These are phyloP conservation scores for Campopleginae sp. DNA, from an alignment of 2,888 invertebrate species.

Conservation along the genomic window DNA sequence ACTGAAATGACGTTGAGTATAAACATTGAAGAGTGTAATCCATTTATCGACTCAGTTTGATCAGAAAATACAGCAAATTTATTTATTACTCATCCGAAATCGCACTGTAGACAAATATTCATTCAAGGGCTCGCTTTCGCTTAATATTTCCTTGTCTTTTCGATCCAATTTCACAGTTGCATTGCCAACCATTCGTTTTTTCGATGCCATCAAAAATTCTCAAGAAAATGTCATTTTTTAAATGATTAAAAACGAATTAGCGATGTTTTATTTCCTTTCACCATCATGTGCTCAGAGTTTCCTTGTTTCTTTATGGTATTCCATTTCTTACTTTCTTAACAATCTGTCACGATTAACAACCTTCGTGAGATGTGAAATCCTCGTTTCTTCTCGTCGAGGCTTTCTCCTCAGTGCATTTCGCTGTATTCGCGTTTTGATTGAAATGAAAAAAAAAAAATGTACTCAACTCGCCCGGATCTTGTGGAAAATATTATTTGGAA, in stretches of 20 bases:
- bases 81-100: no score
- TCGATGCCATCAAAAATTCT: neutral
- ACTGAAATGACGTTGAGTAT: neutral
- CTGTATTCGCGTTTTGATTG: neutral
- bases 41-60: neutral
- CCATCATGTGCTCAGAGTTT: neutral
- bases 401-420: conserved; percentile 25
- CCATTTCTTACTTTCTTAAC: neutral
- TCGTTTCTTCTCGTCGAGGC: conserved; percentile 3
- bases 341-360: conserved; percentile 1
- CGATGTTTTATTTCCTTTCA: neutral
- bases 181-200: neutral
- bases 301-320: no score
- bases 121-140: no score
- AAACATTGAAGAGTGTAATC: neutral
- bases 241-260: no score
- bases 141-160: neutral
- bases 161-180: neutral
- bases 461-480: neutral
- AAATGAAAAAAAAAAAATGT: neutral
- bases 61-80: neutral
- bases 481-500: neutral
- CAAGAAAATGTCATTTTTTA: neutral
- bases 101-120: no score
- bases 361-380: conserved; percentile 22